Evolutionary conservation across 2,888 invertebrate species (phyloP), one percentile per base, ranked within the genome.

Genomic region (Uropetala carovei): DNA sequence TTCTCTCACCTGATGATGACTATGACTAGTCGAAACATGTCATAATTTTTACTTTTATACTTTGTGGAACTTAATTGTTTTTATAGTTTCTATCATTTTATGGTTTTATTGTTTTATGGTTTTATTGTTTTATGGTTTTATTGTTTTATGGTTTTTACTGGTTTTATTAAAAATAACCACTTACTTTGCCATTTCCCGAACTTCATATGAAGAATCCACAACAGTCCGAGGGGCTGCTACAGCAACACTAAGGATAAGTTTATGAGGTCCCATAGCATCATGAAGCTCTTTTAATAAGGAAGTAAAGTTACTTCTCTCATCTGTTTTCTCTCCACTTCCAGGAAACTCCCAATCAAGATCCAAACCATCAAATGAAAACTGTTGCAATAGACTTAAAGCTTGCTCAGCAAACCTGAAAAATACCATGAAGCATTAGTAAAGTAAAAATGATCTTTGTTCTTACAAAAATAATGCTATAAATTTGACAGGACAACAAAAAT

Each of bases 261-360:
- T 92, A 11, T 84, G 60, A 9, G 75, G 16, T 10, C 27, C 18
- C 16, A 86, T 56, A 18, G 43, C 57, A n/a, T 64, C 60, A 58
- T 75, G 56, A 3, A 92, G 75, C 2, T 84, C 64, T 22, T 83
- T 85, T 56, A 92, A 22, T 9, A 92, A 14, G 0, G 43, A 56
- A 14, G 92, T 56, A 22, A 92, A 81, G 75, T 84, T 85, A n/a
- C 56, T 56, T 13, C 86, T 64, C n/a, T 92, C 86, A 57, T 86
- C 64, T 43, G 85, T 75, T 81, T 81, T 81, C 11, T 59, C 43
- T 22, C 59, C 92, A 94, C 97, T 96, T 0, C 96, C 97, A 1
- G 98, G 98, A 95, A 98, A 98, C 94, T 98, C 98, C 98, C 98
- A 98, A 94, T 98, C 98, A 59, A 98, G 95, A 95, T 98, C 97